Evolutionary conservation across 2,797 vertebrate species (phyloP).

Genomic region (Tokudaia tokunoshimensis): DNA sequence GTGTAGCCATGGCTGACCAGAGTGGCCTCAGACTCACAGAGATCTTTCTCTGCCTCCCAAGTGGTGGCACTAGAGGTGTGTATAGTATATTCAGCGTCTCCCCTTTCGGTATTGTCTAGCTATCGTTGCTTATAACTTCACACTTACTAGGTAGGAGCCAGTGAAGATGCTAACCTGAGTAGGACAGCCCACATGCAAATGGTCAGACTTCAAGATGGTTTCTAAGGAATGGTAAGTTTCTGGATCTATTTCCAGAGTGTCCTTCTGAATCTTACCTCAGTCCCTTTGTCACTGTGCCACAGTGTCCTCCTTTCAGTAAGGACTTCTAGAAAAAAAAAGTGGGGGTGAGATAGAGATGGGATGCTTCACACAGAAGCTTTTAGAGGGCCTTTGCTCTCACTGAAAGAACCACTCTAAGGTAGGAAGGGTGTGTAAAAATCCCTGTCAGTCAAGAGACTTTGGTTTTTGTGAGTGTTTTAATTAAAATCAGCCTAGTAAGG

Average conservation of each 20-base stretch:
- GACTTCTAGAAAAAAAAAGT: not conserved
- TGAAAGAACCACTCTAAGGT: not conserved
- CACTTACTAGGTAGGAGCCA: not conserved
- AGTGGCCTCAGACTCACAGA: not conserved
- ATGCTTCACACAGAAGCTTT: not conserved
- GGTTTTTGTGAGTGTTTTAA: not conserved
- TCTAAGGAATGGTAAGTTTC: not conserved
- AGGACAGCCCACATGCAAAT: not conserved
- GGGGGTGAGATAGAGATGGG: no score
- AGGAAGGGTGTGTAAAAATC: not conserved
- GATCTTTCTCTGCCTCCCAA: not conserved
- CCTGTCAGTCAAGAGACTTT: not conserved
- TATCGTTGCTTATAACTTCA: not conserved
- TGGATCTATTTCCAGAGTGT: not conserved
- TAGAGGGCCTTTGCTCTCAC: not conserved
- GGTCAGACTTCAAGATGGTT: constrained; percentile 26
- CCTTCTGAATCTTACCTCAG: not conserved
- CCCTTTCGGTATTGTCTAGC: constrained; percentile 8
- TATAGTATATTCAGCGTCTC: not conserved
- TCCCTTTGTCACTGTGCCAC: not conserved
- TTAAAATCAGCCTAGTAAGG: not conserved
- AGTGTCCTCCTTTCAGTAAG: not conserved
- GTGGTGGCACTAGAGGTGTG: not conserved
- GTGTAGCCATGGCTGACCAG: not conserved
- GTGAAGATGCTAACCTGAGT: not conserved